Evolutionary conservation across 2,888 invertebrate genomes (phyloP), one percentile per base, ranked within the genome.

Genomic region (Phalera bucephala): DNA sequence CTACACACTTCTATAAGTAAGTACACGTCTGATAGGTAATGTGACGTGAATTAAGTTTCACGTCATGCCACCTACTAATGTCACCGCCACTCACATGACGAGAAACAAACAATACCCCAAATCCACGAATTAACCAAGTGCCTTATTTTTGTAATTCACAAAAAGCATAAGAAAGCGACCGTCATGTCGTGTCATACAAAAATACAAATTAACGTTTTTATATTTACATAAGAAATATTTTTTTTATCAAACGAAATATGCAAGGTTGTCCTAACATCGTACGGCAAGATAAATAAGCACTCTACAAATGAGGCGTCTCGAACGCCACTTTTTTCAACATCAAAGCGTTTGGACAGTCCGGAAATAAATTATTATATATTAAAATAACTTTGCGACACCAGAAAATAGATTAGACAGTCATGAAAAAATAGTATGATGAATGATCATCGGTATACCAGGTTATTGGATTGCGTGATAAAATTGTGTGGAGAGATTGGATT

Each of bases 331-430:
- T 52, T 47, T 41, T 27, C 32, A 9, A 64, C 55, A 48, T 62
- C 61, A 62, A 62, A 62, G 64, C 31, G 40, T 26, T 37, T 37
- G 32, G 30, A 31, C 10, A 33, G 54, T 31, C 62, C 55, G 58
- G 58, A 61, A 52, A 61, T 51, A 60, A 54, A 56, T 61, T 63
- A 60, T 60, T 52, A 53, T 38, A 26, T 48, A 45, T 61, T 50
- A 48, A 63, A 61, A 60, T 63, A 50, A 52, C 41, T 37, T 30
- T 37, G 40, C 12, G 38, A 32, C 32, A 48, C 17, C 11, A 45
- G 40, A 43, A 56, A 50, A 42, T 50, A 31, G 46, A 45, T 52
- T 50, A 42, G 33, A 19, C 13, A 31, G 31, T 33, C 14, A 40
- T 42, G 12, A 36, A 39, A 34, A 36, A 39, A 23, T 31, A 17